These are phyloP conservation scores for Atrina japonica DNA, from an alignment of 2,888 invertebrate species.

Conservation along the genomic window DNA sequence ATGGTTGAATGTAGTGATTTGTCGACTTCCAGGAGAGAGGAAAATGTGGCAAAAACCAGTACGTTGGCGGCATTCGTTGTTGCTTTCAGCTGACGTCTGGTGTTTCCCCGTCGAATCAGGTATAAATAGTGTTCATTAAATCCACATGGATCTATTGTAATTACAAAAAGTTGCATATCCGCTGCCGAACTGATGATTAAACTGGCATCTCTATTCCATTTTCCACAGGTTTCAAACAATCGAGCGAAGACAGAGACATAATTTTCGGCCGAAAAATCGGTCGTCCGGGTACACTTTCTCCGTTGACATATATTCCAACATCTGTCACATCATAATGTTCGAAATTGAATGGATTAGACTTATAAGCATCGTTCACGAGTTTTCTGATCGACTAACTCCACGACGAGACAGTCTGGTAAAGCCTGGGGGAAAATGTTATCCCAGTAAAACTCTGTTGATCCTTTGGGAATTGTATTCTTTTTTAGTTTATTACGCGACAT, in stretches of 20 bases:
- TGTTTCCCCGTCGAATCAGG: conserved; percentile 32
- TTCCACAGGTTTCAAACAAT: conserved; percentile 32
- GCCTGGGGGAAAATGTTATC: conserved; percentile 22
- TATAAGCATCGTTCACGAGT: conserved; percentile 33
- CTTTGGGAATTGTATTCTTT: conserved; percentile 28
- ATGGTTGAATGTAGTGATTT: conserved; percentile 31
- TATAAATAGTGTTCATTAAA: conserved; percentile 20
- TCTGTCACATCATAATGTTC: conserved; percentile 11
- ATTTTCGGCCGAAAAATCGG: conserved; percentile 25
- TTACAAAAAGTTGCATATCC: conserved; percentile 36
- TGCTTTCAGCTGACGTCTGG: conserved; percentile 29
- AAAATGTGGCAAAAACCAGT: conserved; percentile 18
- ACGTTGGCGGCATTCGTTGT: conserved; percentile 19
- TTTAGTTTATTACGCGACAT: conserved; percentile 22
- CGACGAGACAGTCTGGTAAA: conserved; percentile 18
- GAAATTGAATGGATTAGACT: conserved; percentile 37
- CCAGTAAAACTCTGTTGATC: too few species aligned
- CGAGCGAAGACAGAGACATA: conserved; percentile 18
- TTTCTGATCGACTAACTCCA: conserved; percentile 14
- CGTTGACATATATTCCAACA: too few species aligned
- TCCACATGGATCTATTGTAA: conserved; percentile 12
- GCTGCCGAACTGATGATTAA: conserved; percentile 23
- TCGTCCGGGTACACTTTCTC: conserved; percentile 23
- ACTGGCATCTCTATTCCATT: too few species aligned
- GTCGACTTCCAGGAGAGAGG: conserved; percentile 19